phyloP scores from a whole-genome alignment of 1,140 invertebrate species.

The Aporrectodea caliginosa region DNA sequence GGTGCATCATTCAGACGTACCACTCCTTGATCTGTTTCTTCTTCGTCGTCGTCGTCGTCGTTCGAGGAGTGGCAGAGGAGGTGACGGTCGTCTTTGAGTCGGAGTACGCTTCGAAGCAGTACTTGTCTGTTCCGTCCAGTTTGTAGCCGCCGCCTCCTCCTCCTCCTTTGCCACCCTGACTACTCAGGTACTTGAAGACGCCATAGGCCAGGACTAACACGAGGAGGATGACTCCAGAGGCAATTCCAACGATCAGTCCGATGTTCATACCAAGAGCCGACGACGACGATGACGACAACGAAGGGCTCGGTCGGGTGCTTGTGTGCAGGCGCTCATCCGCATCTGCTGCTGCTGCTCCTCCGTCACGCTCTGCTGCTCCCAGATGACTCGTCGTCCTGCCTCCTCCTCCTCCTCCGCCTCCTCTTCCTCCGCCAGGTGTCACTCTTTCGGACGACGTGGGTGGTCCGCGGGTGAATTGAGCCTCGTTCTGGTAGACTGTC shows the following conservation, averaged over 20 bases:
- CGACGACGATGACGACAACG: background rate
- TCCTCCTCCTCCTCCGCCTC: background rate
- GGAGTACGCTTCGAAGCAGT: conserved; percentile 36
- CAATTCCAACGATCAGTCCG: conserved; percentile 26
- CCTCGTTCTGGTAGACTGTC: no score
- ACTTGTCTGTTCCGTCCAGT: conserved; percentile 71
- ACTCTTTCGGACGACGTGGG: no score
- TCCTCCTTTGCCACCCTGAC: no score
- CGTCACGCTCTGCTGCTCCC: background rate
- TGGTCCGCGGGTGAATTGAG: no score
- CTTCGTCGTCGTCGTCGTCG: conserved; percentile 53
- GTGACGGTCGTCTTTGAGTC: background rate
- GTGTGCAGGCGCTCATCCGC: background rate
- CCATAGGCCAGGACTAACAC: conserved; percentile 75
- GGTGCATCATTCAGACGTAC: conserved; percentile 90
- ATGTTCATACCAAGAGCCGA: conserved; percentile 20
- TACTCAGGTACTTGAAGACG: conserved; percentile 79
- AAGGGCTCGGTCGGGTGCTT: background rate
- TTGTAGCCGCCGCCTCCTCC: conserved; percentile 79
- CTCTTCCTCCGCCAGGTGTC: background rate
- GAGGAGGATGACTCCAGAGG: conserved; percentile 16
- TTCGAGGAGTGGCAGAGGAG: background rate
- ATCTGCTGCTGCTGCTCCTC: background rate
- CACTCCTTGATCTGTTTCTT: conserved; percentile 89
- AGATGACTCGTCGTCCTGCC: background rate